These are phyloP conservation scores for Myotis yumanensis DNA, from an alignment of 2,113 vertebrate genomes.

Conservation along the genomic window DNA sequence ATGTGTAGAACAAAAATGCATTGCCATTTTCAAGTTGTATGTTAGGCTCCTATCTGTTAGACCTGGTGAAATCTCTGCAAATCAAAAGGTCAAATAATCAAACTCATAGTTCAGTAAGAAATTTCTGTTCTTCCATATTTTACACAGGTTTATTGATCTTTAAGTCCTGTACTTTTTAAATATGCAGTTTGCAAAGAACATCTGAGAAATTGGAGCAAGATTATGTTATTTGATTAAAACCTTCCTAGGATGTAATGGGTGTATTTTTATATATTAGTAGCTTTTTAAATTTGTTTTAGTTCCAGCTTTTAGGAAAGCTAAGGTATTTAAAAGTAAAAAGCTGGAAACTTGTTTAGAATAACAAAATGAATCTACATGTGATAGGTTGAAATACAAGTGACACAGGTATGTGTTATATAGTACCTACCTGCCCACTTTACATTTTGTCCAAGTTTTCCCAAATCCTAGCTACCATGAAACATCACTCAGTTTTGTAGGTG, in stretches of 20 bases:
- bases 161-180: not conserved
- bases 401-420: not conserved
- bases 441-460: not conserved
- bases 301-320: not conserved
- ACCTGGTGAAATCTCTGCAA: not conserved
- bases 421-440: not conserved
- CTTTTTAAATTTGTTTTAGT: not conserved
- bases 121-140: not conserved
- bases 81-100: not conserved
- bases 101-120: not conserved
- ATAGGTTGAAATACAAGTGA: not conserved
- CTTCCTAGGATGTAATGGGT: not conserved
- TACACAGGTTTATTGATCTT: not conserved
- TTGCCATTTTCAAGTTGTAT: not conserved
- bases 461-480: not conserved
- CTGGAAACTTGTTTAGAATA: slow-evolving; percentile 19
- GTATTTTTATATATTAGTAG: not conserved
- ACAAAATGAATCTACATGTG: not conserved
- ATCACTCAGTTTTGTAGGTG: not conserved
- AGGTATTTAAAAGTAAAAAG: not conserved
- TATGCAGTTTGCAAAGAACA: not conserved
- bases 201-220: not conserved
- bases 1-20: not conserved
- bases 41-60: not conserved
- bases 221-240: not conserved